A percentile compares a stretch with the other conserved stretches of the same genome.
Evolutionary conservation across 2,113 vertebrate genomes (phyloP).

Genomic region (Tetrax tetrax): DNA sequence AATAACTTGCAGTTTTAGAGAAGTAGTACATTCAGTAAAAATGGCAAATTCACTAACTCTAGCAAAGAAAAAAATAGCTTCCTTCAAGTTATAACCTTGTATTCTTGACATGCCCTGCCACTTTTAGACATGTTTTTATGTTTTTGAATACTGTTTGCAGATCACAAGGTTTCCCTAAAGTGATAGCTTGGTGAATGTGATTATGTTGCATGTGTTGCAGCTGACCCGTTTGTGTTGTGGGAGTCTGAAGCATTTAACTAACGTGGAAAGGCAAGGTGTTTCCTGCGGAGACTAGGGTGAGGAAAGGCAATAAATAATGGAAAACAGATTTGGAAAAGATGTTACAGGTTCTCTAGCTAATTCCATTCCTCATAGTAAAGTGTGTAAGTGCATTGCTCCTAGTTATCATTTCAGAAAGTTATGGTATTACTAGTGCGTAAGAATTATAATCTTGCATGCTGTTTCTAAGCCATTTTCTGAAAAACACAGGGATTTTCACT

Average conservation of each 20-base stretch:
- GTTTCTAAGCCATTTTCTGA: not conserved
- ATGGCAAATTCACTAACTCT: not conserved
- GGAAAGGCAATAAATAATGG: not conserved
- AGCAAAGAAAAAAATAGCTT: not conserved
- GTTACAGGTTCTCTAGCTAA: not conserved
- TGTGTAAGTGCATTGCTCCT: not conserved
- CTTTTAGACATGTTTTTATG: not conserved
- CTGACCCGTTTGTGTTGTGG: not conserved
- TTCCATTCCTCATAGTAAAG: not conserved
- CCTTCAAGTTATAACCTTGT: not conserved
- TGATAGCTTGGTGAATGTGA: not conserved
- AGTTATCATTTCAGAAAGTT: not conserved
- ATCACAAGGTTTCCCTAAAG: not conserved
- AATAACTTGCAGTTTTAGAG: not conserved
- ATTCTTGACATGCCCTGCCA: not conserved
- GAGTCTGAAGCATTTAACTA: not conserved
- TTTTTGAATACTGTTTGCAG: not conserved
- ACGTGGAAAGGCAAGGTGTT: not conserved
- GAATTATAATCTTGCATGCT: not conserved
- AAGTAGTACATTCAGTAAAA: not conserved
- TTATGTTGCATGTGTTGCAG: constrained; percentile 1
- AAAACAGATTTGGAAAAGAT: not conserved
- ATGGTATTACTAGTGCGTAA: not conserved
- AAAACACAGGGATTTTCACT: not conserved
- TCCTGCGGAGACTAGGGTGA: not conserved